phyloP scores from a whole-genome alignment of 2,888 invertebrate species.

The Pachycephus smyrnensis region DNA sequence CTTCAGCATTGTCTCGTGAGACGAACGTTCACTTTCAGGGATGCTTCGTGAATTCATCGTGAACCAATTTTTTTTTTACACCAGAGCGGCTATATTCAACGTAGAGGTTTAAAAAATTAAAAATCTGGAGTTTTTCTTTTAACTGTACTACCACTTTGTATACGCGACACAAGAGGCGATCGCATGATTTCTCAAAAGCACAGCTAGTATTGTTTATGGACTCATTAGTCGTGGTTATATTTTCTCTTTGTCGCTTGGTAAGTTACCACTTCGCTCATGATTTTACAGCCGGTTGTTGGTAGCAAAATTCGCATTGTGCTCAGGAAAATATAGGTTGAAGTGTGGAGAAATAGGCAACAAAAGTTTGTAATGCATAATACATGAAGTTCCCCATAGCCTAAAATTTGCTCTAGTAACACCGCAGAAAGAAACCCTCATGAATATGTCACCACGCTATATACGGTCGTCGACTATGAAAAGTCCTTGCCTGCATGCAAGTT shows the following conservation, averaged over 20 bases:
- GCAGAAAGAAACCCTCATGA: slow-evolving; percentile 35
- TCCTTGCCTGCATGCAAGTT: slow-evolving; percentile 13
- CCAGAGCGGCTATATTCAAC: not conserved
- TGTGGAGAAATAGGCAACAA: slow-evolving; percentile 31
- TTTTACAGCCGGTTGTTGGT: not conserved
- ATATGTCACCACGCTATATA: slow-evolving; percentile 31
- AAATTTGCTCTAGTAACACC: slow-evolving; percentile 42
- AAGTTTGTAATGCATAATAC: slow-evolving; percentile 37
- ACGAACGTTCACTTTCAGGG: too few species aligned
- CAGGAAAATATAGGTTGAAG: slow-evolving; percentile 13
- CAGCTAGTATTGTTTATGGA: not conserved
- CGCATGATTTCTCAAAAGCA: not conserved
- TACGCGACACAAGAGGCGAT: too few species aligned
- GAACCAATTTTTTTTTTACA: too few species aligned
- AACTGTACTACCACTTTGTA: not conserved
- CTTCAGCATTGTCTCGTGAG: too few species aligned
- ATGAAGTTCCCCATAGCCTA: slow-evolving; percentile 31
- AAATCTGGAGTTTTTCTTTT: not conserved
- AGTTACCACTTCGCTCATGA: not conserved
- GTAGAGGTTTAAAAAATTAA: not conserved
- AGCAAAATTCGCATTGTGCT: not conserved
- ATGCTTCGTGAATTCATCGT: too few species aligned
- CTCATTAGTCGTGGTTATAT: not conserved
- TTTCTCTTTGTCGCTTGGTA: not conserved
- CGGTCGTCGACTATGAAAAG: slow-evolving; percentile 20